A percentile compares a stretch with the other conserved stretches of the same genome.
phyloP scores from a whole-genome alignment of 2,888 invertebrate genomes.

The Drosophila histrio region DNA sequence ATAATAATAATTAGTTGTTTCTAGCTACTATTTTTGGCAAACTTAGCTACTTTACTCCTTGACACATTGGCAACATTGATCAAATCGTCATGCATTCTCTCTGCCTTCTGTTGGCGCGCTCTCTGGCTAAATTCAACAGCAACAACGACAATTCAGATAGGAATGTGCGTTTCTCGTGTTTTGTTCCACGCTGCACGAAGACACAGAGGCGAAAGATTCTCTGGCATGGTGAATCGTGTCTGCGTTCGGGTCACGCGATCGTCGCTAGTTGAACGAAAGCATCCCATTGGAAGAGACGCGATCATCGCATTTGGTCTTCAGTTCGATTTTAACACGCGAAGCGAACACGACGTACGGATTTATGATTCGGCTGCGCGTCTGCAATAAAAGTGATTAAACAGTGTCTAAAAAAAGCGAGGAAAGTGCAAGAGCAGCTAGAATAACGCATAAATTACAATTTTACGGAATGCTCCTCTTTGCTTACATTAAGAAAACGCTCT shows the following conservation, averaged over 20 bases:
- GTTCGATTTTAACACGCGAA: conserved; percentile 62
- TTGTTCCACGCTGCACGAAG: neutral
- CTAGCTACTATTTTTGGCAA: too few species aligned
- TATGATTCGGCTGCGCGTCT: neutral
- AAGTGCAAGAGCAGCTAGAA: conserved; percentile 19
- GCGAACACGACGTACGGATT: conserved; percentile 36
- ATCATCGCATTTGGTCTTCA: conserved; percentile 49
- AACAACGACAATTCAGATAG: conserved; percentile 14
- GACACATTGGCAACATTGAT: too few species aligned
- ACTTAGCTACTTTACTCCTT: too few species aligned
- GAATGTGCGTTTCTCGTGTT: conserved; percentile 19
- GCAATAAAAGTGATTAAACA: neutral
- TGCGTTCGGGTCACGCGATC: conserved; percentile 22
- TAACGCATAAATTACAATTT: conserved; percentile 45
- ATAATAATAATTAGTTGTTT: too few species aligned
- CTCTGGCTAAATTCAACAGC: conserved; percentile 7
- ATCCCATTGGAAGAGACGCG: conserved; percentile 55
- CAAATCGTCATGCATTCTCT: conserved; percentile 29
- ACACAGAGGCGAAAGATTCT: neutral
- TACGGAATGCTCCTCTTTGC: conserved; percentile 32
- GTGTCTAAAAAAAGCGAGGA: conserved; percentile 9
- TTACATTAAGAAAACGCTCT: conserved; percentile 38
- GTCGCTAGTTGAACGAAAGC: conserved; percentile 21
- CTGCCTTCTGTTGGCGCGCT: conserved; percentile 6
- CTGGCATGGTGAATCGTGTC: conserved; percentile 3